Evolutionary conservation across 2,113 vertebrate species (phyloP).

Genomic region (Trinectes maculatus): DNA sequence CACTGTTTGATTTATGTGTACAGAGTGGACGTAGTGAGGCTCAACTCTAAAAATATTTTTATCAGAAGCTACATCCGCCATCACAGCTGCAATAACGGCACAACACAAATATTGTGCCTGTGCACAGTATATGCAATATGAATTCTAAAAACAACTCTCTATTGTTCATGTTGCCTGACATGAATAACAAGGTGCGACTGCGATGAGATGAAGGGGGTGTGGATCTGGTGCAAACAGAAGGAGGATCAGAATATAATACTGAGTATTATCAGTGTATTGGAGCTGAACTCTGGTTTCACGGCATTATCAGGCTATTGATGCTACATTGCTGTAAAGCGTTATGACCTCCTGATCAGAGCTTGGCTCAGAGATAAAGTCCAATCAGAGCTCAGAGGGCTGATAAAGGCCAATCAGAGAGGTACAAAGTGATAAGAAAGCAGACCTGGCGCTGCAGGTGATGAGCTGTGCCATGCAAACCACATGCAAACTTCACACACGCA

Average conservation of each 20-base stretch:
- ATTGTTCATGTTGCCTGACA: neutral
- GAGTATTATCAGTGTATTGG: slow-evolving; percentile 43
- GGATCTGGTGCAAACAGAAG: slow-evolving; percentile 27
- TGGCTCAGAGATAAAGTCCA: slow-evolving; percentile 61
- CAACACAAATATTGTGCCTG: no score
- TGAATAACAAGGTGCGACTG: neutral
- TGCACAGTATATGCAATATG: no score
- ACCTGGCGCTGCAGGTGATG: slow-evolving; percentile 63
- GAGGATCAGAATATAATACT: slow-evolving; percentile 39
- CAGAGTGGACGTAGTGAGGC: no score
- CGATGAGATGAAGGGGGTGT: neutral
- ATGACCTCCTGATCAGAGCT: slow-evolving; percentile 66
- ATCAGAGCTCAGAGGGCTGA: slow-evolving; percentile 66
- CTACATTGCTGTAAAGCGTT: slow-evolving; percentile 57
- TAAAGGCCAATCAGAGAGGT: slow-evolving; percentile 67
- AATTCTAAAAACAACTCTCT: neutral
- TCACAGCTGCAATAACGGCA: neutral
- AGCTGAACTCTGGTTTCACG: slow-evolving; percentile 46
- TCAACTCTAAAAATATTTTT: no score
- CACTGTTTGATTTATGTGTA: no score
- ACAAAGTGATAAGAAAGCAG: slow-evolving; percentile 67
- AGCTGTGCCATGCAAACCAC: slow-evolving; percentile 45
- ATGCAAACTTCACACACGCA: slow-evolving; percentile 27
- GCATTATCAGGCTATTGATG: slow-evolving; percentile 68
- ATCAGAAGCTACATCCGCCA: no score